These are phyloP conservation scores for Drosophila melanica DNA, from an alignment of 1,140 invertebrate species.

Conservation along the genomic window DNA sequence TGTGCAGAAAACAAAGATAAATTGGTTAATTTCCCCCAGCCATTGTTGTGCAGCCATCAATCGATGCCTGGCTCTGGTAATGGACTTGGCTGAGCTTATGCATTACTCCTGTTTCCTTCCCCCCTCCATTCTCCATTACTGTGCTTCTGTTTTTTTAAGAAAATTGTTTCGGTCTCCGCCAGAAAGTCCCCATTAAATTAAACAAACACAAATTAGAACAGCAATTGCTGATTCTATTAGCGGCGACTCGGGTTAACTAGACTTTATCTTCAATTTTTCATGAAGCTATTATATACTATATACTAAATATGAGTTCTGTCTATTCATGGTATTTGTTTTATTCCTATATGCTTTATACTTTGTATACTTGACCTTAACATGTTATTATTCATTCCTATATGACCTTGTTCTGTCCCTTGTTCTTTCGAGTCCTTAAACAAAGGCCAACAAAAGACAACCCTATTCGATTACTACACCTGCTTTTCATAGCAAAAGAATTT, in stretches of 20 bases:
- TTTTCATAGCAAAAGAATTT: background rate
- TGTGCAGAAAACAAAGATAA: conserved; percentile 83
- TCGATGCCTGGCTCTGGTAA: conserved; percentile 78
- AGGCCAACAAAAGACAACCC: conserved; percentile 2
- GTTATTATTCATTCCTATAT: background rate
- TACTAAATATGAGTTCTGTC: background rate
- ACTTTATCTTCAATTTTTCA: background rate
- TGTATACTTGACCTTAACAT: background rate
- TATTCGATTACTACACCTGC: conserved; percentile 21
- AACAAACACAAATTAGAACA: conserved; percentile 54
- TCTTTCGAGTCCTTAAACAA: conserved; percentile 2
- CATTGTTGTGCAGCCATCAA: conserved; percentile 78
- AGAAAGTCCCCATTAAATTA: conserved; percentile 41
- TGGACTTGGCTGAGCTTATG: conserved; percentile 78
- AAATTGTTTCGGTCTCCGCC: conserved; percentile 32
- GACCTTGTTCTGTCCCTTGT: conserved; percentile 23
- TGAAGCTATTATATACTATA: background rate
- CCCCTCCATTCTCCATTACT: conserved; percentile 20
- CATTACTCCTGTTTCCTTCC: conserved; percentile 62
- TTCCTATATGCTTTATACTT: background rate
- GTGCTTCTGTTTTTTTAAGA: conserved; percentile 3
- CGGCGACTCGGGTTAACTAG: conserved; percentile 4
- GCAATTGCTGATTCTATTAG: conserved; percentile 39
- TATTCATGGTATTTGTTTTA: background rate
- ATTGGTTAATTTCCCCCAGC: conserved; percentile 83